These are phyloP conservation scores for Caloenas nicobarica DNA, from an alignment of 2,113 vertebrate genomes.

Conservation along the genomic window DNA sequence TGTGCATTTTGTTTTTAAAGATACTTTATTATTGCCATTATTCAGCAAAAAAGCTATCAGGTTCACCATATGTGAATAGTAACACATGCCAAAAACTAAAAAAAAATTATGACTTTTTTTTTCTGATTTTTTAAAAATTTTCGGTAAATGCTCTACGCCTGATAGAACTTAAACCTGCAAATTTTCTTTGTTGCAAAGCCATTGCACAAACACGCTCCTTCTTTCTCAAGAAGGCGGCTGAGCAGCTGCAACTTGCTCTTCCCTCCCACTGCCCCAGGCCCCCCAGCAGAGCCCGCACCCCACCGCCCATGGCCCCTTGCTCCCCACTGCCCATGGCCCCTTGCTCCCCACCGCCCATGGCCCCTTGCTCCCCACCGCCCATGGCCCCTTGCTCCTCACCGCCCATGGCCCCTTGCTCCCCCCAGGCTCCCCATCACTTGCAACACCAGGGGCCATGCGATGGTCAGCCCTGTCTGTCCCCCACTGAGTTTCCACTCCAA, in stretches of 20 bases:
- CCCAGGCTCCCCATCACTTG: accelerated
- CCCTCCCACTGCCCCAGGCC: accelerated
- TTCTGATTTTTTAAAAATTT: not conserved
- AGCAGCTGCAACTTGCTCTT: not conserved
- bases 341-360: no score
- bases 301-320: no score
- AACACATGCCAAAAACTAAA: not conserved
- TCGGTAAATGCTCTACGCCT: not conserved
- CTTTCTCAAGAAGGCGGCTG: not conserved
- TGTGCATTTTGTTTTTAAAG: not conserved
- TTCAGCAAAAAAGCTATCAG: not conserved
- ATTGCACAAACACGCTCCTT: not conserved
- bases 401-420: no score
- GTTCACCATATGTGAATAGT: not conserved
- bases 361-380: no score
- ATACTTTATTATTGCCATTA: not conserved
- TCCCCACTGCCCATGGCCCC: no score
- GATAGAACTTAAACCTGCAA: not conserved
- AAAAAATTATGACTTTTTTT: not conserved
- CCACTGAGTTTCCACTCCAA: not conserved
- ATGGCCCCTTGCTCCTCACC: no score
- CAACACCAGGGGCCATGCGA: accelerated
- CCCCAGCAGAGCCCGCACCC: not conserved
- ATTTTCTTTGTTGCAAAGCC: not conserved
- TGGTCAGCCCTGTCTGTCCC: accelerated